Conservation (phyloP, 2,888 invertebrate species). For the Drosophila merina region DNA sequence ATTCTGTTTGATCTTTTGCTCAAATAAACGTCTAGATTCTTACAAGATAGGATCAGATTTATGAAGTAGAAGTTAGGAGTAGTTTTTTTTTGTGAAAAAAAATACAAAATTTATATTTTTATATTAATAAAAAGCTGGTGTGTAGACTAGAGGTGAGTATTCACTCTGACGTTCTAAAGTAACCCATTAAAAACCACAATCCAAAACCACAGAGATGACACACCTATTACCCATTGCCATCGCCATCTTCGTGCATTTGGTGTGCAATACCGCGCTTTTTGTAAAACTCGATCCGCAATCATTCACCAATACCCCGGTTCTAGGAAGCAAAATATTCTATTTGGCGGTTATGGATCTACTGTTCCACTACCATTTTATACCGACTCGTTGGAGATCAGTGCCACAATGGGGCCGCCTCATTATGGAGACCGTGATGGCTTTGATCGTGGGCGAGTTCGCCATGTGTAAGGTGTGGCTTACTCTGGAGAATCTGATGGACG, state of each 20-base stretch:
- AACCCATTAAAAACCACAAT: background rate
- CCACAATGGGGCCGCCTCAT: conserved; percentile 3
- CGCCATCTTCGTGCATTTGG: conserved; percentile 24
- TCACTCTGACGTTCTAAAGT: background rate
- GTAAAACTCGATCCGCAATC: conserved; percentile 10
- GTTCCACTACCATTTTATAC: conserved; percentile 1
- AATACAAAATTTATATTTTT: too few species aligned
- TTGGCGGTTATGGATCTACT: conserved; percentile 38
- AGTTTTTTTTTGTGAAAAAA: too few species aligned
- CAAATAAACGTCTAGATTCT: too few species aligned
- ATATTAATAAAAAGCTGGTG: too few species aligned
- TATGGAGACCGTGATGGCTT: conserved; percentile 16
- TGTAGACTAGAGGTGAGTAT: too few species aligned
- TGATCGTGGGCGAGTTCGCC: conserved; percentile 24
- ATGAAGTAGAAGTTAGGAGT: too few species aligned
- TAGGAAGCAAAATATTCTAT: conserved; percentile 30
- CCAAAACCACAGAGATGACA: background rate
- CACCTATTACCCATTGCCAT: too few species aligned
- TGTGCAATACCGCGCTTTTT: conserved; percentile 23
- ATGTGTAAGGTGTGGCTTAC: conserved; percentile 6
- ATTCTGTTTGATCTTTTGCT: too few species aligned
- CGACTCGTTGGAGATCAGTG: conserved; percentile 3
- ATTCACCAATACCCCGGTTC: background rate
- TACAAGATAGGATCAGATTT: too few species aligned
- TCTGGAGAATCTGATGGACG: background rate